A percentile compares a stretch with the other conserved stretches of the same genome.
Conservation (phyloP, 2,113 vertebrate species). For the Nettapus auritus region DNA sequence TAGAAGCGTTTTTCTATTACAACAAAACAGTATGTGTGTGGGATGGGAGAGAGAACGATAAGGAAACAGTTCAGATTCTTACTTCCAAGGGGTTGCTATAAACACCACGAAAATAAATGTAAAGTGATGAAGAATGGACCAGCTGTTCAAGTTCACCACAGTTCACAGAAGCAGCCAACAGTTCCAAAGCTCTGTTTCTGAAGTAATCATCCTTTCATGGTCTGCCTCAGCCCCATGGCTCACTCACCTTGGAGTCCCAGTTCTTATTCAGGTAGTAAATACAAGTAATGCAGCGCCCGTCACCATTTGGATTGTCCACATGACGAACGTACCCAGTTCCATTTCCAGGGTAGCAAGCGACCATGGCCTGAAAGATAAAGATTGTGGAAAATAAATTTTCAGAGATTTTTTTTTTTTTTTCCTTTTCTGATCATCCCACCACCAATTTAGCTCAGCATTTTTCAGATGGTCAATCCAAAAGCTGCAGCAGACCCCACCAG, state of each 20-base stretch:
- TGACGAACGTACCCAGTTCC: constrained; percentile 91
- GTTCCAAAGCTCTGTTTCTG: background rate
- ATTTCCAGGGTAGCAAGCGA: constrained; percentile 91
- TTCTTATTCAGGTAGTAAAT: constrained; percentile 94
- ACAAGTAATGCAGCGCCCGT: constrained; percentile 90
- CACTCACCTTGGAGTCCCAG: constrained; percentile 88
- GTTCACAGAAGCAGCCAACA: background rate
- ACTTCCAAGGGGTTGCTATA: background rate
- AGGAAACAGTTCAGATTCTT: background rate
- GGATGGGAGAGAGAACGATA: background rate
- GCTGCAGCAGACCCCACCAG: background rate
- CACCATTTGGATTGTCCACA: constrained; percentile 90
- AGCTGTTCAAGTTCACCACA: background rate
- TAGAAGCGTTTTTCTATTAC: background rate
- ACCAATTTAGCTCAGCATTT: background rate
- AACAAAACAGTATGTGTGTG: background rate
- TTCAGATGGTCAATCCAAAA: background rate
- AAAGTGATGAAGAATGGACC: background rate
- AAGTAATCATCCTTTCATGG: background rate
- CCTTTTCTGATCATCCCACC: background rate
- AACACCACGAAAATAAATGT: background rate
- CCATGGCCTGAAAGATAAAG: constrained; percentile 84
- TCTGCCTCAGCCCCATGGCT: background rate
- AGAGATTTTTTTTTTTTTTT: background rate
- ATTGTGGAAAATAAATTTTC: background rate